Base-by-base conservation (phyloP, 2,888 invertebrate species). In the Pemphredon lugubris region DNA sequence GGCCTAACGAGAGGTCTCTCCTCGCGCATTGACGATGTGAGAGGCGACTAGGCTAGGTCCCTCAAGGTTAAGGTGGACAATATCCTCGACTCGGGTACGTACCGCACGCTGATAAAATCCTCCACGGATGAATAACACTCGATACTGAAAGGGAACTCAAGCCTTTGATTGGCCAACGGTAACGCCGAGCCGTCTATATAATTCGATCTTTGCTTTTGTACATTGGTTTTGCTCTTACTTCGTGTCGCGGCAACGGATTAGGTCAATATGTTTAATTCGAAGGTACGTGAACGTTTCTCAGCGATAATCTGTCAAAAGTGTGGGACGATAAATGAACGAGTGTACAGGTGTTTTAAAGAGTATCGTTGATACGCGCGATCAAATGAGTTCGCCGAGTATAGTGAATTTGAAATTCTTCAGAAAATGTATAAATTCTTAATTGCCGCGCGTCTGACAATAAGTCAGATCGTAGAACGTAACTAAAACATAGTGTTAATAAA, bases 41-140 rank as follows among this genome's bases (percentile, higher is more conserved):
- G 84, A 84, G 85, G 84, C 65, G 63, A 37, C 40, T 55, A 48
- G 30, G 51, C 64, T n/a, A n/a, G n/a, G 66, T 73, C 69, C 59
- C 53, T 71, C 85, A 88, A 88, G 87, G 87, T 87, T 86, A 85
- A 87, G 86, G 86, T 83, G 75, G 70, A 75, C 74, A 70, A 76
- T 80, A 79, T 73, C 67, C 66, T 73, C 68, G 58, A 40, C 65
- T 66, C 54, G 48, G n/a, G 53, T 55, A 32, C 53, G 67, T 57
- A 47, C 51, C 50, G 54, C 71, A 53, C 65, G 63, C 58, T 68
- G 73, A 83, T 79, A 73, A 82, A 74, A 78, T 81, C 71, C 76
- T 71, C 73, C 54, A 40, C 20, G 23, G 40, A 66, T 75, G 58
- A 69, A 60, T 61, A 67, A 72, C 75, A 59, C 63, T 70, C 51